Percentiles rank a stretch among this genome's conserved stretches.
phyloP scores from a whole-genome alignment of 2,888 invertebrate genomes.

The Liopterus haemorrhoidalis region DNA sequence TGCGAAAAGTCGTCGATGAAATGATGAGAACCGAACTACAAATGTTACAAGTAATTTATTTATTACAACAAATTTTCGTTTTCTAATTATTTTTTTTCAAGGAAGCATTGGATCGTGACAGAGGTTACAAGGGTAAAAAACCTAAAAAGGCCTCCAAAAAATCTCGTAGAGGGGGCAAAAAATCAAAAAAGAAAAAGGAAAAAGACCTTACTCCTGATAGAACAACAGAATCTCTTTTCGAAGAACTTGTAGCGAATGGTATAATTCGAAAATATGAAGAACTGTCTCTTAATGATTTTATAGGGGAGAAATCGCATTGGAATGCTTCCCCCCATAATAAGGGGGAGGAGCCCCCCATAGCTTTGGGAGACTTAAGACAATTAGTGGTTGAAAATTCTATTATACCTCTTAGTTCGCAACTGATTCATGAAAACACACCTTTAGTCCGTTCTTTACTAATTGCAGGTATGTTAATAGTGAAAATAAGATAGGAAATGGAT shows the following conservation, averaged over 20 bases:
- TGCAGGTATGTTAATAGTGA: constrained; percentile 50
- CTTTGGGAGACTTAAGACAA: constrained; percentile 77
- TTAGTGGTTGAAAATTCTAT: constrained; percentile 83
- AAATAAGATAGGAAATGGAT: no score
- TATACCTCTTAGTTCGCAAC: constrained; percentile 72
- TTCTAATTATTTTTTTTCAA: constrained; percentile 42
- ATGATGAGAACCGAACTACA: constrained; percentile 65
- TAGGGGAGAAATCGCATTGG: constrained; percentile 73
- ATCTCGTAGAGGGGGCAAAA: constrained; percentile 73
- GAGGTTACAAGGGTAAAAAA: constrained; percentile 68
- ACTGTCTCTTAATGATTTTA: constrained; percentile 52
- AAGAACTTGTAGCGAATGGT: constrained; percentile 85
- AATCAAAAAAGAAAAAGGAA: constrained; percentile 88
- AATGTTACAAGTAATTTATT: constrained; percentile 51
- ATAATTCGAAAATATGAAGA: constrained; percentile 71
- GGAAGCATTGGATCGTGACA: constrained; percentile 67
- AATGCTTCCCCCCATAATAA: constrained; percentile 51
- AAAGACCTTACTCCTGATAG: constrained; percentile 91
- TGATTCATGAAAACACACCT: constrained; percentile 63
- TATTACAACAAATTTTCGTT: not conserved
- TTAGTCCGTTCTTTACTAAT: constrained; percentile 75
- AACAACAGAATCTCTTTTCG: constrained; percentile 83
- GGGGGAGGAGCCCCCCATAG: constrained; percentile 50
- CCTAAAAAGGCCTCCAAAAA: constrained; percentile 72
- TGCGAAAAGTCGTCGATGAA: constrained; percentile 75